Evolutionary conservation across 64 coral and sea anemone species (phyloP), one percentile per base, ranked within the genome.

Genomic region (Dendronephthya gigantea): DNA sequence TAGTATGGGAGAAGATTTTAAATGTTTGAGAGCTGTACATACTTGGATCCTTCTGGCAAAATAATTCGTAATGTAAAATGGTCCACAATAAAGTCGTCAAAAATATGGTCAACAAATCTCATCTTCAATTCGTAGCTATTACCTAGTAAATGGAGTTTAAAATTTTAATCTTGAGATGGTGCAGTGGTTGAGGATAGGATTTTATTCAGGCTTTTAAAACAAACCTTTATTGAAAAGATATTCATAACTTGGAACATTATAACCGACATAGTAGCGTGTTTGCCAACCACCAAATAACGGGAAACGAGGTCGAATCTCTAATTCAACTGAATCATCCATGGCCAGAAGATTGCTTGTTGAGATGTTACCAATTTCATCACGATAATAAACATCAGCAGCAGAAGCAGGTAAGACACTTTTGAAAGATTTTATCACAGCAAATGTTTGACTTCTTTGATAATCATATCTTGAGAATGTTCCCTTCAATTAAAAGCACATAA

Each of bases 211-310:
- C 25, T 13, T 62, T 19, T 23, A 7, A 9, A 47, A 83, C 94
- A 85, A 22, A 93, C 94, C 94, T 70, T 47, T 82, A 29, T 88
- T 97, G 48, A 91, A 91, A 5, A 97, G 66, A 76, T 97, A 97
- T 36, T 97, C 94, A 66, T 97, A 97, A 37, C 91, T 97, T 56
- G 94, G 94, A 31, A 98, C 95, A 86, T 98, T 98, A 72, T 98
- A 98, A 23, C 95, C 95, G 84, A 98, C 88, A 40, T 93, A 93
- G 83, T 87, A 98, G 22, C 92, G 90, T 13, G 95, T 98, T 55
- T 98, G 95, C 95, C 95, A 98, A 14, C 95, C 95, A 76, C 95
- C 95, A 93, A 98, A 98, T 86, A 98, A 68, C n/a, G 95, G 95
- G 49, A 98, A 98, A 56, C 95, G 89, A 50, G 95, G 95, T 56